phyloP scores from a whole-genome alignment of 2,797 vertebrate species.

The Syncerus caffer region DNA sequence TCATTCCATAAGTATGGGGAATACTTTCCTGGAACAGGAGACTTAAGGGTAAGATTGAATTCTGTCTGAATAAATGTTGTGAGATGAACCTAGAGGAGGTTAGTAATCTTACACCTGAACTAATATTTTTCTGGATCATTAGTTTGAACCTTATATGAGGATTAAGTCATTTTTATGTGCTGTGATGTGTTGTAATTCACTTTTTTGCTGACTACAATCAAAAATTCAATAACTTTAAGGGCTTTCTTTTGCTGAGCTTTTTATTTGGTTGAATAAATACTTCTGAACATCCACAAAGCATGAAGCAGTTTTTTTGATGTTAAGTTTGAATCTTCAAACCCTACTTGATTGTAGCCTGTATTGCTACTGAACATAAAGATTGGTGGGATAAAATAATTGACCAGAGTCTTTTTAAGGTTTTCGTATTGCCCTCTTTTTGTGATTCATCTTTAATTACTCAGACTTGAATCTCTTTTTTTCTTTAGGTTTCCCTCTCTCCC shows the following conservation, averaged over 20 bases:
- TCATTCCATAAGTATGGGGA: slow-evolving; percentile 96
- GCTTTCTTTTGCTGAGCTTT: background rate
- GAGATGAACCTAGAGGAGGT: background rate
- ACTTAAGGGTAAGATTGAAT: slow-evolving; percentile 88
- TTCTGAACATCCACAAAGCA: background rate
- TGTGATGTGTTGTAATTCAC: background rate
- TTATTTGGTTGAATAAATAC: background rate
- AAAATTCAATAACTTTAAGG: background rate
- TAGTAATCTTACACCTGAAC: background rate
- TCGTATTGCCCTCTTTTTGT: background rate
- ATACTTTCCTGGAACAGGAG: slow-evolving; percentile 94
- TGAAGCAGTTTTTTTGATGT: background rate
- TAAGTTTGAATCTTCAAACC: background rate
- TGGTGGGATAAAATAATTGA: background rate
- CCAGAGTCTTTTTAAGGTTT: background rate
- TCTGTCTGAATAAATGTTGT: background rate
- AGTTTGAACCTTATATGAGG: background rate
- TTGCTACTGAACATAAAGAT: background rate
- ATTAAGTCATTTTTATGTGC: background rate
- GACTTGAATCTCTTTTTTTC: background rate
- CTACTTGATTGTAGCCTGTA: background rate
- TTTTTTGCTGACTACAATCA: background rate
- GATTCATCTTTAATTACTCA: background rate
- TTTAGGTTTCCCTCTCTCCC: background rate
- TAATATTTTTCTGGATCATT: slow-evolving; percentile 1